Percentiles rank a stretch among this genome's conserved stretches.
Conservation (phyloP, 1,140 invertebrate species). For the Ips nitidus region DNA sequence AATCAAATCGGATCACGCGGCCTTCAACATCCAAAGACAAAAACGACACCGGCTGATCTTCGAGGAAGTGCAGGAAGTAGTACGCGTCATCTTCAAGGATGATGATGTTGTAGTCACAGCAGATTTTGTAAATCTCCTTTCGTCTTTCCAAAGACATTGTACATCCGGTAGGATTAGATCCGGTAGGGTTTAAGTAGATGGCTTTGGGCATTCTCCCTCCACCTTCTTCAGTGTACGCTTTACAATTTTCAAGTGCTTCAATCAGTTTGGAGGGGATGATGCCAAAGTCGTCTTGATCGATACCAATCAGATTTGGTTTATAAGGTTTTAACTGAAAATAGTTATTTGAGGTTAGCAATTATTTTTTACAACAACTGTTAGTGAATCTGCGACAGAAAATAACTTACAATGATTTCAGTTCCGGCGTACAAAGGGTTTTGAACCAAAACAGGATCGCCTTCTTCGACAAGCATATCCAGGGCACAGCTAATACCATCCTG, state of each 20-base stretch:
- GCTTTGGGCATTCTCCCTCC: conserved; percentile 61
- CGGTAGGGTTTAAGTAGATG: conserved; percentile 63
- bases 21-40: conserved; percentile 76
- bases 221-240: conserved; percentile 50
- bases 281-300: conserved; percentile 58
- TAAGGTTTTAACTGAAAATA: conserved; percentile 56
- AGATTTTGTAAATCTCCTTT: conserved; percentile 71
- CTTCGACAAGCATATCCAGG: conserved; percentile 65
- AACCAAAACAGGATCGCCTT: conserved; percentile 70
- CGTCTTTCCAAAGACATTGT: conserved; percentile 67
- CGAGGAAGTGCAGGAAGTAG: conserved; percentile 73
- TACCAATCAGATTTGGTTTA: conserved; percentile 54
- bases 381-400: neutral
- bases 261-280: conserved; percentile 55
- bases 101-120: conserved; percentile 73
- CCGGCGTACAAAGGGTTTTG: conserved; percentile 72
- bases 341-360: neutral
- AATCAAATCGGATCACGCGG: conserved; percentile 76
- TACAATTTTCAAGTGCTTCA: conserved; percentile 53
- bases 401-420: conserved; percentile 66
- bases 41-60: conserved; percentile 64
- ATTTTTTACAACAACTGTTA: neutral
- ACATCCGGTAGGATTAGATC: conserved; percentile 70
- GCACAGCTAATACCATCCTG: conserved; percentile 77
- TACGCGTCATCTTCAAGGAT: conserved; percentile 84